These are phyloP conservation scores for Podargus strigoides DNA, from an alignment of 2,797 vertebrate genomes.

Conservation along the genomic window DNA sequence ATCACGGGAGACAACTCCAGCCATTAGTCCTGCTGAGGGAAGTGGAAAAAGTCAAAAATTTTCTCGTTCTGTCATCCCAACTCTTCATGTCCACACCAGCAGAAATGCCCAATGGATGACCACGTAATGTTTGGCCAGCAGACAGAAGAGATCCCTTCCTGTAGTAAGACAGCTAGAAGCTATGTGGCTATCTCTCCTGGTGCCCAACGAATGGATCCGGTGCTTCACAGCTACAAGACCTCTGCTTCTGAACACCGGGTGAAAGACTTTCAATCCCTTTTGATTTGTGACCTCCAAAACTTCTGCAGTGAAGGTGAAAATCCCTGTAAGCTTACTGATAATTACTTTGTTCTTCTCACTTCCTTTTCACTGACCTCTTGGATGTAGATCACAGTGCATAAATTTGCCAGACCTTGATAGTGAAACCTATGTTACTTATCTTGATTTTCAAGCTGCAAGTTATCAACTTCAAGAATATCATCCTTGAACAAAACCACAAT, in stretches of 20 bases:
- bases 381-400: background rate
- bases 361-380: background rate
- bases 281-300: background rate
- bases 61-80: background rate
- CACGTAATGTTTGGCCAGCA: background rate
- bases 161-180: background rate
- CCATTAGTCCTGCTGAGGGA: background rate
- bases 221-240: background rate
- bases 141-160: background rate
- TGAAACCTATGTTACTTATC: background rate
- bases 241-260: background rate
- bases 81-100: background rate
- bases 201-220: background rate
- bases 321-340: background rate
- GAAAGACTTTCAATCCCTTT: background rate
- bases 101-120: background rate
- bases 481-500: background rate
- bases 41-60: background rate
- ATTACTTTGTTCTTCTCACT: background rate
- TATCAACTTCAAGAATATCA: background rate
- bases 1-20: background rate
- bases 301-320: background rate
- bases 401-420: background rate
- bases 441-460: background rate
- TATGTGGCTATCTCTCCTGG: rapidly evolving